phyloP scores from a whole-genome alignment of 1,140 invertebrate species.

The Pentalonia nigronervosa region DNA sequence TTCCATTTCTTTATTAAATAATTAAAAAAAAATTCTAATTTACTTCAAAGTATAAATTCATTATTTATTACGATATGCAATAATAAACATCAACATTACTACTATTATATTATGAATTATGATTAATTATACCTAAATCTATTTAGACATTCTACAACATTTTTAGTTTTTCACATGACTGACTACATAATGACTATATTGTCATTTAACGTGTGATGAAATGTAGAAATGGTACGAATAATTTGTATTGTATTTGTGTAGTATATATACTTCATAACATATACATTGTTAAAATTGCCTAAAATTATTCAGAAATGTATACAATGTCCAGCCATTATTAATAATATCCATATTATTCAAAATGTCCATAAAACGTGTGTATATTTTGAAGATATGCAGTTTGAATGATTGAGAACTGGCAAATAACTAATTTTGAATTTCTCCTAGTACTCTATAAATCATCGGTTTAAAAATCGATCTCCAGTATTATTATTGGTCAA shows the following conservation, averaged over 20 bases:
- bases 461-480: neutral
- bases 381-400: neutral
- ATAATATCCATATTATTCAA: neutral
- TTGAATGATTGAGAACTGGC: neutral
- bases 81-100: neutral
- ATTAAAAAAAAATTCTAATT: neutral
- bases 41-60: neutral
- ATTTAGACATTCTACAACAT: neutral
- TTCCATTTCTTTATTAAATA: neutral
- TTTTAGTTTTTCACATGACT: neutral
- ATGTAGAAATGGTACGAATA: neutral
- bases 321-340: neutral
- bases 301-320: neutral
- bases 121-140: neutral
- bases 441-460: neutral
- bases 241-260: constrained; percentile 12
- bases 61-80: neutral
- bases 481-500: too few relatives aligned
- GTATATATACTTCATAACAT: neutral
- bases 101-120: neutral
- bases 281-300: neutral
- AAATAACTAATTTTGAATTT: neutral
- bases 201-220: neutral
- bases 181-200: neutral
- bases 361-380: too few relatives aligned